Percentiles rank a stretch among this genome's conserved stretches.
Evolutionary conservation across 2,113 vertebrate species (phyloP).

Genomic region (Lathamus discolor): DNA sequence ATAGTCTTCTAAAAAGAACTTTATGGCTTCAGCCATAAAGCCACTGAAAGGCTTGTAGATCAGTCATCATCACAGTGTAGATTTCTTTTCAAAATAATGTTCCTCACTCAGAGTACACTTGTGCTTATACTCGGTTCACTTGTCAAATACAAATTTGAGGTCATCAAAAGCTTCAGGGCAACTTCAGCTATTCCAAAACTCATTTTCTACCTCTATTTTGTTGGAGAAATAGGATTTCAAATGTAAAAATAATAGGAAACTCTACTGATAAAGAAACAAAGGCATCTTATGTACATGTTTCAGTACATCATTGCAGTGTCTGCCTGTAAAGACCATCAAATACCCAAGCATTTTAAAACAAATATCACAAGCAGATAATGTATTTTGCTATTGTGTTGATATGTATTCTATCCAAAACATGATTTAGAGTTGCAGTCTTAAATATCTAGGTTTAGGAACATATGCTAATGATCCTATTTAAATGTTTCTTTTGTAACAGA

Average conservation of each 20-base stretch:
- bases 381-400: background rate
- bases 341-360: background rate
- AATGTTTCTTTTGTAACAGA: background rate
- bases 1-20: constrained; percentile 77
- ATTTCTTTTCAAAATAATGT: constrained; percentile 81
- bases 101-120: constrained; percentile 76
- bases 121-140: constrained; percentile 75
- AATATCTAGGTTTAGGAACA: background rate
- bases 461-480: background rate
- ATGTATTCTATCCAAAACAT: background rate
- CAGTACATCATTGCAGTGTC: background rate
- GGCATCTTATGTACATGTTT: background rate
- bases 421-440: background rate
- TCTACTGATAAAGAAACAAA: constrained; percentile 55
- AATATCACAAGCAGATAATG: background rate
- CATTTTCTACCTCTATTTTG: constrained; percentile 78
- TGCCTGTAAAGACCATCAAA: background rate
- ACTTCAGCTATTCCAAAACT: constrained; percentile 74
- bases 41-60: constrained; percentile 72
- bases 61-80: constrained; percentile 73
- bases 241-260: constrained; percentile 71
- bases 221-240: constrained; percentile 71
- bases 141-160: constrained; percentile 85
- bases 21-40: constrained; percentile 67
- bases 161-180: constrained; percentile 73